These are phyloP conservation scores for Tachina lurida DNA, from an alignment of 2,888 invertebrate genomes.

Conservation along the genomic window DNA sequence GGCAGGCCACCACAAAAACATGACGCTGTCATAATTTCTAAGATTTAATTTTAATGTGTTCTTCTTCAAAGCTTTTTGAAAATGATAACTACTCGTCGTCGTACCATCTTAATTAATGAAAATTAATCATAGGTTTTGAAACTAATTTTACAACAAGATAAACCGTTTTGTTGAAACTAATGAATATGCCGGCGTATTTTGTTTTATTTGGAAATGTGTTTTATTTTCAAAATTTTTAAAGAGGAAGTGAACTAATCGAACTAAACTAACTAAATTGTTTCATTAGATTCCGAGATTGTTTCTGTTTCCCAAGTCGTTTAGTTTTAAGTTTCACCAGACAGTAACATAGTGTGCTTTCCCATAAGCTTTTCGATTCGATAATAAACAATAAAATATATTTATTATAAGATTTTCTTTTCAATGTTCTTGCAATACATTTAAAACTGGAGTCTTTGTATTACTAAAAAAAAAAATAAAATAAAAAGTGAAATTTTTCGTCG, in stretches of 20 bases:
- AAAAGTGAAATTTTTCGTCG: constrained; percentile 58
- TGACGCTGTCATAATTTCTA: no score
- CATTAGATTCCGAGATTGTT: background rate
- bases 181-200: background rate
- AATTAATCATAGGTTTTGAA: background rate
- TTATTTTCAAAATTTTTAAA: no score
- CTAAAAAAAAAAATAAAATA: background rate
- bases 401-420: background rate
- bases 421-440: constrained; percentile 4
- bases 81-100: background rate
- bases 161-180: background rate
- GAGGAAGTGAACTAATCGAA: no score
- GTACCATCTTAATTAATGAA: background rate
- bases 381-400: background rate
- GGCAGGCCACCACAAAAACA: no score
- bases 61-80: no score
- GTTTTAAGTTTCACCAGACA: background rate
- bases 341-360: background rate
- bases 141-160: background rate
- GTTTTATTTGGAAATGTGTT: background rate
- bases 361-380: background rate
- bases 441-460: constrained; percentile 34
- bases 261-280: background rate
- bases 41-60: no score
- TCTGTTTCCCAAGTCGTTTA: constrained; percentile 18